Evolutionary conservation across 2,888 invertebrate species (phyloP).

Genomic region (Pyrochroa serraticornis): DNA sequence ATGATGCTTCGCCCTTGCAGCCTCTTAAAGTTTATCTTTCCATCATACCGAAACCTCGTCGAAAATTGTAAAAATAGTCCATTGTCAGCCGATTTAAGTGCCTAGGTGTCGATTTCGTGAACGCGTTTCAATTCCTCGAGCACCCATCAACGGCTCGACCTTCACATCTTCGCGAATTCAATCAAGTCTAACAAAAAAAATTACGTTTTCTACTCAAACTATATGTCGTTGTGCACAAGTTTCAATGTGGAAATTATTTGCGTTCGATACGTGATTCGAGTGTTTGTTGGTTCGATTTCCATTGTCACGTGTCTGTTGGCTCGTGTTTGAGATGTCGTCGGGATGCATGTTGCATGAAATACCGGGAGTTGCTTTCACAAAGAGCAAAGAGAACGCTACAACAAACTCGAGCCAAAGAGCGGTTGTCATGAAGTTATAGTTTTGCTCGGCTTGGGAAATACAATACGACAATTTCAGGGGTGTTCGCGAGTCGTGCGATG

Average conservation of each 20-base stretch:
- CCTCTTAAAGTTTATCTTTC: slow-evolving; percentile 5
- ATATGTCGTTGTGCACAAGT: no score
- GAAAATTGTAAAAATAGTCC: slow-evolving; percentile 2
- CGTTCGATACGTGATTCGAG: no score
- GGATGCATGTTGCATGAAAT: neutral
- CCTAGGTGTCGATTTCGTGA: neutral
- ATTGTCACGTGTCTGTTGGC: slow-evolving; percentile 1
- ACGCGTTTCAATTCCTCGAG: neutral
- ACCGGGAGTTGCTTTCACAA: no score
- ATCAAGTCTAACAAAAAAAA: neutral
- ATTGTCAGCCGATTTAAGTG: neutral
- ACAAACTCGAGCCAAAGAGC: no score
- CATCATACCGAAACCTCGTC: neutral
- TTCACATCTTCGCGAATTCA: neutral
- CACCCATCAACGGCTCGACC: neutral
- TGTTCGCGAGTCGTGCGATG: no score
- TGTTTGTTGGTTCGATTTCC: neutral
- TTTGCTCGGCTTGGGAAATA: no score
- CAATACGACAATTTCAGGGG: no score
- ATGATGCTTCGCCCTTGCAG: slow-evolving; percentile 1
- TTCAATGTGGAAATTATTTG: no score
- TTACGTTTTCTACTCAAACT: no score
- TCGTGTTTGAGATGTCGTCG: neutral
- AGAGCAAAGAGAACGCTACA: no score
- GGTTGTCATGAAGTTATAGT: no score